Evolutionary conservation across 2,888 invertebrate species (phyloP).

Genomic region (Athalia circularis): DNA sequence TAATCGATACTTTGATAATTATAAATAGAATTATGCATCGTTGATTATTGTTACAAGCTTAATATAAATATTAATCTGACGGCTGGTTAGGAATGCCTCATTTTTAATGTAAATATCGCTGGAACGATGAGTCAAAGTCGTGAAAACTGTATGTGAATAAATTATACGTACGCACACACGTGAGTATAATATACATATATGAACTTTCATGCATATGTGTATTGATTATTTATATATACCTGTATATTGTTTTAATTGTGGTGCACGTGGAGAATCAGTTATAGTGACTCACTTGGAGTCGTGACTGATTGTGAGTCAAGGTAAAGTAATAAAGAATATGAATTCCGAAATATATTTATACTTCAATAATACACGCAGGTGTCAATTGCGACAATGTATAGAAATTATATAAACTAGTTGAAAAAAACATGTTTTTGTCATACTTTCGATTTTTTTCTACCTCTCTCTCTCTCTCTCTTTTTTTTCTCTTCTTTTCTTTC

Average conservation of each 20-base stretch:
- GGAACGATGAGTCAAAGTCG: conserved; percentile 41
- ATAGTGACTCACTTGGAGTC: conserved; percentile 33
- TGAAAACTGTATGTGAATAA: conserved; percentile 11
- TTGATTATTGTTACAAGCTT: not conserved
- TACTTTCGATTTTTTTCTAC: not conserved
- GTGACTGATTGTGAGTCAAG: conserved; percentile 22
- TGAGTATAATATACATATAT: not conserved
- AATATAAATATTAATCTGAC: conserved; percentile 24
- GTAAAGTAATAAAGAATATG: conserved; percentile 11
- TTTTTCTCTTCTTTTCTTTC: too few species aligned
- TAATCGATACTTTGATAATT: not conserved
- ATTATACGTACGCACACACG: not conserved
- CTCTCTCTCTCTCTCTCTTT: too few species aligned
- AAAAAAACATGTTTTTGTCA: conserved; percentile 41
- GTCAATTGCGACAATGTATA: conserved; percentile 4
- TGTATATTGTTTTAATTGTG: conserved; percentile 23
- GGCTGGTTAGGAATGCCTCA: conserved; percentile 7
- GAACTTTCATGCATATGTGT: not conserved
- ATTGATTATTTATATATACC: too few species aligned
- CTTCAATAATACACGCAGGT: conserved; percentile 2
- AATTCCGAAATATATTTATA: not conserved
- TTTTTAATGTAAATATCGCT: conserved; percentile 32
- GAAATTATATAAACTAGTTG: conserved; percentile 39
- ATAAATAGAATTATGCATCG: conserved; percentile 8
- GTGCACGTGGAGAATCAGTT: conserved; percentile 24